Evolutionary conservation across 2,797 vertebrate genomes (phyloP).

Genomic region (Argyrosomus regius): DNA sequence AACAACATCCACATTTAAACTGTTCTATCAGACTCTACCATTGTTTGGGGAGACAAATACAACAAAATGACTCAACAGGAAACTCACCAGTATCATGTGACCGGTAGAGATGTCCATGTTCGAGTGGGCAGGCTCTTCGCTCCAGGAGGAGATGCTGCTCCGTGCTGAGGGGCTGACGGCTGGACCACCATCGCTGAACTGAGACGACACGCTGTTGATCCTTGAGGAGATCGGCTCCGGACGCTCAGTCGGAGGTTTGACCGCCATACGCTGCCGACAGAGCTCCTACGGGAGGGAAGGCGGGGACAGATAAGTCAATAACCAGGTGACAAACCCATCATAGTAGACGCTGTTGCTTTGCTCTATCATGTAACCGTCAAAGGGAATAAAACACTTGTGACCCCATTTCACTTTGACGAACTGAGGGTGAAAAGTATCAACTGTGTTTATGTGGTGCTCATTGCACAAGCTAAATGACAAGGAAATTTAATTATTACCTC

Average conservation of each 20-base stretch:
- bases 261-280: slow-evolving; percentile 96
- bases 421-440: neutral
- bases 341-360: no score
- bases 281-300: slow-evolving; percentile 87
- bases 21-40: slow-evolving; percentile 39
- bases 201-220: slow-evolving; percentile 94
- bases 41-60: slow-evolving; percentile 71
- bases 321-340: neutral
- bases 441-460: neutral
- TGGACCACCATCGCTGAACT: slow-evolving; percentile 94
- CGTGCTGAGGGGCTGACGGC: slow-evolving; percentile 91
- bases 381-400: neutral
- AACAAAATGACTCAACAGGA: slow-evolving; percentile 6
- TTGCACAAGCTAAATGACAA: neutral
- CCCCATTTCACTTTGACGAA: neutral
- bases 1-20: neutral
- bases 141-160: slow-evolving; percentile 96
- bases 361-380: neutral
- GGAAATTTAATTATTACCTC: neutral
- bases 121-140: slow-evolving; percentile 94
- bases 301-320: slow-evolving; percentile 4
- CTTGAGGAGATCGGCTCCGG: slow-evolving; percentile 89
- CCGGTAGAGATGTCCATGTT: slow-evolving; percentile 99
- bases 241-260: slow-evolving; percentile 87
- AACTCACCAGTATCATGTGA: slow-evolving; percentile 97